Evolutionary conservation across 2,888 invertebrate genomes (phyloP), one percentile per base, ranked within the genome.

Genomic region (Papilio gigon): DNA sequence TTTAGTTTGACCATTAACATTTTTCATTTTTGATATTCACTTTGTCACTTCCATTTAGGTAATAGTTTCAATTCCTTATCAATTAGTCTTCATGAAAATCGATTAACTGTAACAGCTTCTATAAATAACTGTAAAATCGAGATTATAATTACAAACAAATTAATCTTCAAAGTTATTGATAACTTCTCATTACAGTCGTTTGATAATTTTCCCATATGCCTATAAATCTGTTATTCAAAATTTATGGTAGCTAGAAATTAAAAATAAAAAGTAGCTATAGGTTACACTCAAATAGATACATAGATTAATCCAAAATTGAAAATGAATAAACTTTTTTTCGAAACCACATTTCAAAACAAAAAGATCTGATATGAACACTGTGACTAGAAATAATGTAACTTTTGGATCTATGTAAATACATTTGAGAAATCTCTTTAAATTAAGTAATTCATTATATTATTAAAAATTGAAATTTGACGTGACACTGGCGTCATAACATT

Each of bases 1-100:
- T 78, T 78, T 80, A 79, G 79, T 78, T 77, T 78, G 76, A 77
- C 78, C 76, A 59, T 71, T 42, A 12, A 40, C 33, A 60, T 14
- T 22, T n/a, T 65, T 61, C 78, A 79, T 77, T 79, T 76, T 77
- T 78, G 77, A 76, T 80, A 82, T 80, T 78, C 84, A 84, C 79
- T 82, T 80, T 78, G 77, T 76, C 72, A 80, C 72, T 77, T 71
- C 73, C 71, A 33, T 35, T 22, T 33, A 58, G n/a, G 35, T 59
- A 47, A 25, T 35, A 12, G 1, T 6, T 20, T 37, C 22, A 6
- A 4, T 0, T 14, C 9, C 12, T 53, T 12, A 11, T 27, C 14
- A 22, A 53, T 14, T 22, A 20, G 20, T 37, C 12, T 74, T 77
- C 77, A 76, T 72, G 47, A n/a, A 14, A 37, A 59, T 59, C 14